phyloP scores from a whole-genome alignment of 2,797 vertebrate genomes.

The Gila robusta region DNA sequence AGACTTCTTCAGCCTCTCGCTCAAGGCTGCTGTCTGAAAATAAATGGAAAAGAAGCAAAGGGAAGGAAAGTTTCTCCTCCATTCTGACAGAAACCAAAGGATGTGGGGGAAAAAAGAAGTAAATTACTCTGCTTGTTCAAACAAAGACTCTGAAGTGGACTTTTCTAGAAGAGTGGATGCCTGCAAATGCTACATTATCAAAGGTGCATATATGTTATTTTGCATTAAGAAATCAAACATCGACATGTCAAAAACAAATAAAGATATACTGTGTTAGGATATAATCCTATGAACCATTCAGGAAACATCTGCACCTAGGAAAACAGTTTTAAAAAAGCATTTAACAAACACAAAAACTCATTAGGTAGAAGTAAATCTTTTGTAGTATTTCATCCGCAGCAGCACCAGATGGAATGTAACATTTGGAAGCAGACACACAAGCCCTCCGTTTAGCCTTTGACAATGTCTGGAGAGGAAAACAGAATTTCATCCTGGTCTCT shows the following conservation, averaged over 20 bases:
- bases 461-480: neutral
- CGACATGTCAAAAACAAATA: neutral
- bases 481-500: neutral
- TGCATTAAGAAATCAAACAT: constrained; percentile 33
- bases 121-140: constrained; percentile 23
- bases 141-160: constrained; percentile 45
- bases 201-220: constrained; percentile 21
- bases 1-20: constrained; percentile 68
- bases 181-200: constrained; percentile 47
- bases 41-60: constrained; percentile 47
- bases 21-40: constrained; percentile 62
- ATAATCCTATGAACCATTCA: neutral
- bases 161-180: constrained; percentile 9
- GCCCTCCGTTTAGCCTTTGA: constrained; percentile 8
- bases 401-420: neutral
- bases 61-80: constrained; percentile 29
- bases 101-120: neutral
- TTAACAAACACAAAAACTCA: neutral
- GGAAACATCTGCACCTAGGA: neutral
- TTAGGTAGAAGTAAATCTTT: neutral
- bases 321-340: neutral
- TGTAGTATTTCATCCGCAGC: constrained; percentile 13
- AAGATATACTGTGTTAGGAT: neutral
- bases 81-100: constrained; percentile 28
- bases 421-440: neutral